phyloP scores from a whole-genome alignment of 30 jellyfish, hydroid and myxozoan species.

The Catostylus mosaicus region DNA sequence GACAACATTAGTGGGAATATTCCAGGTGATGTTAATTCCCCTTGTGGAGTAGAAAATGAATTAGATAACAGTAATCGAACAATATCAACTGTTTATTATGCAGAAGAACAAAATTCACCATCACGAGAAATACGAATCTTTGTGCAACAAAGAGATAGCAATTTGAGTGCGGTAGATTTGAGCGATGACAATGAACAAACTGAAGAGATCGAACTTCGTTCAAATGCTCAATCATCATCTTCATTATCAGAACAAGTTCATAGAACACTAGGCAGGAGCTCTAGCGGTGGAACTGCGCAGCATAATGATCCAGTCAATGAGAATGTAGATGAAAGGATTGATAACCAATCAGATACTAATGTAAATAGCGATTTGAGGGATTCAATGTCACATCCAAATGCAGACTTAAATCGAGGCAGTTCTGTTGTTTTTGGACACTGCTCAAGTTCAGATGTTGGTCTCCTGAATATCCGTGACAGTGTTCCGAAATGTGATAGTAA shows the following conservation, averaged over 20 bases:
- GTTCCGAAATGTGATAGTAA: no score
- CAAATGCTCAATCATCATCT: background rate
- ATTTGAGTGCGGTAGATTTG: constrained; percentile 2
- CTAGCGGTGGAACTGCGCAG: background rate
- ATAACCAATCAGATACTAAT: background rate
- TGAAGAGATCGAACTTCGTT: background rate
- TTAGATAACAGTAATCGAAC: background rate
- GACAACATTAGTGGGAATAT: no score
- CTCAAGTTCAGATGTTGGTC: no score
- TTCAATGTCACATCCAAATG: no score
- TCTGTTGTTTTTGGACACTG: no score
- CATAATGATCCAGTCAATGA: background rate
- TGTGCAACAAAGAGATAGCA: constrained; percentile 35
- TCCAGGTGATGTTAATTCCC: no score
- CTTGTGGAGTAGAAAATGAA: background rate
- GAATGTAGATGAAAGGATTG: background rate
- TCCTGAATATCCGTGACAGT: no score
- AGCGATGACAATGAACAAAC: background rate
- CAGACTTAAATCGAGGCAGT: no score
- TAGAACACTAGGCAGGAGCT: no score
- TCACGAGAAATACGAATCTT: constrained; percentile 8
- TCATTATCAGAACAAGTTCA: background rate
- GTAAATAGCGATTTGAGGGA: no score
- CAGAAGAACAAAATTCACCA: background rate
- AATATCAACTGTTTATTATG: background rate